Conservation (phyloP, 2,113 vertebrate species). For the Heptranchias perlo region DNA sequence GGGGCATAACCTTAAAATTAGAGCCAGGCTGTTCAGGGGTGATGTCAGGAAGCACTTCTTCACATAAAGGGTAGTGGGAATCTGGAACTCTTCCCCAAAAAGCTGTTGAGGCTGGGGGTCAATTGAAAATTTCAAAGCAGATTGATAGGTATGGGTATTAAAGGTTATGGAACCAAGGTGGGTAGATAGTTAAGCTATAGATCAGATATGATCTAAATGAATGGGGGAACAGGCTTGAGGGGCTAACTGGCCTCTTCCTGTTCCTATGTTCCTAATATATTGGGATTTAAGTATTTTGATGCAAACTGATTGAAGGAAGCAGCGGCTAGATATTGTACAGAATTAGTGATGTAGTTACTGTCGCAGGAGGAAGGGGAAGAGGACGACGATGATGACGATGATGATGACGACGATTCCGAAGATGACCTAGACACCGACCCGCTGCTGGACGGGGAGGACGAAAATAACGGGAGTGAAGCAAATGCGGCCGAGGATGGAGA, state of each 20-base stretch:
- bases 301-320: background rate
- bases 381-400: constrained; percentile 83
- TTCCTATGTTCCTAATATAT: background rate
- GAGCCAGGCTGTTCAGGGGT: background rate
- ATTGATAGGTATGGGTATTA: background rate
- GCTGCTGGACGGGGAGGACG: constrained; percentile 78
- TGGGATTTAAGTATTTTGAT: background rate
- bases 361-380: constrained; percentile 79
- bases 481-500: constrained; percentile 82
- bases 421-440: constrained; percentile 89
- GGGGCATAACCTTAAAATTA: background rate
- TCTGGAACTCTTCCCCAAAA: background rate
- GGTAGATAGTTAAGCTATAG: background rate
- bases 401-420: constrained; percentile 84
- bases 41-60: no score
- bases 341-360: background rate
- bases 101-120: background rate
- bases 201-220: background rate
- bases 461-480: constrained; percentile 68
- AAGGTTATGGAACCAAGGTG: background rate
- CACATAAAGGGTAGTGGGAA: background rate
- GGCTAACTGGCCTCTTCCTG: background rate
- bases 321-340: background rate
- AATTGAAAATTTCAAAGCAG: background rate
- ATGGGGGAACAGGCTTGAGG: background rate